Conservation (phyloP, 1,140 invertebrate species). For the Trichomalopsis sarcophagae region DNA sequence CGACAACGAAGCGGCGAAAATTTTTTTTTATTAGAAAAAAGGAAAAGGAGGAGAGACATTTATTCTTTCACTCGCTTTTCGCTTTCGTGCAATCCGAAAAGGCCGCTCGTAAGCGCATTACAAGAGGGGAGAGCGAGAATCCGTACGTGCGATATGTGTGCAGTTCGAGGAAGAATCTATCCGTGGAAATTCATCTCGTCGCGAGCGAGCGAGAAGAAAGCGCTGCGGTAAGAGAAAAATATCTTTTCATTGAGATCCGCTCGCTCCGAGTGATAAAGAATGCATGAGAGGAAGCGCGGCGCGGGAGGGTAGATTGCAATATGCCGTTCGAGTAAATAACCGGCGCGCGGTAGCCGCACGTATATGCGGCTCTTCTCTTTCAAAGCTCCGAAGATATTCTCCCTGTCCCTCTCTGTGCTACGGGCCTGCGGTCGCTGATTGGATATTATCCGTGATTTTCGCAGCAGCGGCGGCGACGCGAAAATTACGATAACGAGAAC, state of each 20-base stretch:
- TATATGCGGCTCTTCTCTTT: background rate
- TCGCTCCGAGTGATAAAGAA: slow-evolving; percentile 16
- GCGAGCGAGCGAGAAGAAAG: background rate
- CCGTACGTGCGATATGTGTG: background rate
- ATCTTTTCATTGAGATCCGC: slow-evolving; percentile 21
- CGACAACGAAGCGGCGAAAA: slow-evolving; percentile 39
- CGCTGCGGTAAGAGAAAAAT: slow-evolving; percentile 31
- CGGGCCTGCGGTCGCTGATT: slow-evolving; percentile 25
- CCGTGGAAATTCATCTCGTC: background rate
- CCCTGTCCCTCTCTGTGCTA: background rate
- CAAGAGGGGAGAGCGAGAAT: too few species aligned
- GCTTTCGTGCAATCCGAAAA: background rate
- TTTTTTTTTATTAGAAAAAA: slow-evolving; percentile 25
- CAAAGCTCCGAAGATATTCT: background rate
- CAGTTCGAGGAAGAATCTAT: background rate
- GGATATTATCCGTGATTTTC: slow-evolving; percentile 44
- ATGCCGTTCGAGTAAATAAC: slow-evolving; percentile 35
- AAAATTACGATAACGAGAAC: slow-evolving; percentile 47
- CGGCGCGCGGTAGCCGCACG: background rate
- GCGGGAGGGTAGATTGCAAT: slow-evolving; percentile 28
- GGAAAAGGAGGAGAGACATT: background rate
- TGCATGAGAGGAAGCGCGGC: background rate
- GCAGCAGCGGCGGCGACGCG: slow-evolving; percentile 18
- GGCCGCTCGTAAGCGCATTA: too few species aligned
- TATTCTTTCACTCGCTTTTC: background rate